A percentile compares a stretch with the other conserved stretches of the same genome.
Conservation (phyloP, 1,140 invertebrate genomes). For the Homalodisca vitripennis region DNA sequence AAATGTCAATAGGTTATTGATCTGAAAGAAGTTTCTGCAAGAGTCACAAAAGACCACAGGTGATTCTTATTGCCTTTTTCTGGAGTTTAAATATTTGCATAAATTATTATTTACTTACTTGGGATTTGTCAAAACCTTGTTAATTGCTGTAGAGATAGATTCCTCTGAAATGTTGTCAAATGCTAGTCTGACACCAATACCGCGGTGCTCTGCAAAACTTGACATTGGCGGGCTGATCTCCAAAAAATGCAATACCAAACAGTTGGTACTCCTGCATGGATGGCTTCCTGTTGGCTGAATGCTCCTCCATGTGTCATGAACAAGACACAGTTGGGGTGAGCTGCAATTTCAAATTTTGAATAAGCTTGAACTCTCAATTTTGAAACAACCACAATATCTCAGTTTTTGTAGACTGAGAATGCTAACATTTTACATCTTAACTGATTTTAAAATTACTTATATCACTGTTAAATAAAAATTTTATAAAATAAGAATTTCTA, state of each 20-base stretch:
- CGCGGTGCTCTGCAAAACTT: slow-evolving; percentile 46
- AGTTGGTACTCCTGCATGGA: slow-evolving; percentile 51
- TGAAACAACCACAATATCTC: not conserved
- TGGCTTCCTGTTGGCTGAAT: slow-evolving; percentile 51
- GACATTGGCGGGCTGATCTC: slow-evolving; percentile 58
- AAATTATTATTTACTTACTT: not conserved
- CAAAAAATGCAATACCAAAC: slow-evolving; percentile 60
- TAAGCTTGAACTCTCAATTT: not conserved
- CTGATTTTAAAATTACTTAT: not conserved
- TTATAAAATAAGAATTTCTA: not conserved
- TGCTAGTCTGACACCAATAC: slow-evolving; percentile 42
- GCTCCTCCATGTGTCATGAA: slow-evolving; percentile 60
- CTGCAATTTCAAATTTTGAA: too few species aligned
- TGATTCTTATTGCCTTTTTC: too few species aligned
- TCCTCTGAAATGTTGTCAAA: not conserved
- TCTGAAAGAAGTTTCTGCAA: too few species aligned
- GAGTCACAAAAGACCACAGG: too few species aligned
- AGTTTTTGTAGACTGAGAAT: too few species aligned
- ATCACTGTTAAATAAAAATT: not conserved
- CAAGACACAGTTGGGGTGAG: slow-evolving; percentile 45
- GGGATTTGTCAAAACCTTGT: not conserved
- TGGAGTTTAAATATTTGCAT: too few species aligned
- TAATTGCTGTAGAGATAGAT: not conserved
- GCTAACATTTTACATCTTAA: too few species aligned
- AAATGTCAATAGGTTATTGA: too few species aligned